Base-by-base conservation (phyloP, 2,113 vertebrate genomes). In the Panurus biarmicus region DNA sequence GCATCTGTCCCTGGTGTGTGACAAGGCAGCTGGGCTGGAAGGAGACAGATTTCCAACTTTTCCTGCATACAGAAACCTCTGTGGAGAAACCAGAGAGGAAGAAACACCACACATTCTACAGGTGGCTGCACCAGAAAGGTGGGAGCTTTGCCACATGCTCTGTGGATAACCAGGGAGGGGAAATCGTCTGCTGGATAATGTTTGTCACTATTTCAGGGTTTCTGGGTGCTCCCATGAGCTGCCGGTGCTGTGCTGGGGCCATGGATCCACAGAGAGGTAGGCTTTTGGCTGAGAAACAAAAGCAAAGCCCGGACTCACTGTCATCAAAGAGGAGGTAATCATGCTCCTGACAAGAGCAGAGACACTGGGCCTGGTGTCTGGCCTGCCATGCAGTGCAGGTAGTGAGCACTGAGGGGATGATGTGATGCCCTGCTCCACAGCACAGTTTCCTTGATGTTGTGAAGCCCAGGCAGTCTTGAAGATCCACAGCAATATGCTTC, bases 351-450 rank as follows among this genome's bases (percentile, higher is more conserved):
- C 1, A 12, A 79, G 50, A 85, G 45, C 64, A 73, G 82, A 82
- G 38, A 38, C 4, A 2, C 24, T 66, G n/a, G 38, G 42, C 14
- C 42, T 70, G 16, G 42, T 61, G 66, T 38, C 67, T 44, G 53
- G 48, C 48, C 51, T 56, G 42, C 51, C 1, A 2, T 64, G 31
- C 23, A 31, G 36, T 26, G 14, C 23, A 51, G 64, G 48, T 26
- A 3, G 12, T 12, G 38, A 47, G 80, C 0, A 0, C 33, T 29
- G 54, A 44, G 33, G 56, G 42, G 58, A 29, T 45, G 35, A 42
- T 0, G 0, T 4, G 45, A 36, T 72, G 61, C n/a, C 22, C 40
- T 50, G n/a, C 51, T 83, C 45, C 47, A 66, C 1, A 10, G 29
- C n/a, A 38, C 16, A 7, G 35, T 8, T 61, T 69, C 36, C 35